These are phyloP conservation scores for Manacus vitellinus DNA, from an alignment of 2,113 vertebrate genomes.

Conservation along the genomic window DNA sequence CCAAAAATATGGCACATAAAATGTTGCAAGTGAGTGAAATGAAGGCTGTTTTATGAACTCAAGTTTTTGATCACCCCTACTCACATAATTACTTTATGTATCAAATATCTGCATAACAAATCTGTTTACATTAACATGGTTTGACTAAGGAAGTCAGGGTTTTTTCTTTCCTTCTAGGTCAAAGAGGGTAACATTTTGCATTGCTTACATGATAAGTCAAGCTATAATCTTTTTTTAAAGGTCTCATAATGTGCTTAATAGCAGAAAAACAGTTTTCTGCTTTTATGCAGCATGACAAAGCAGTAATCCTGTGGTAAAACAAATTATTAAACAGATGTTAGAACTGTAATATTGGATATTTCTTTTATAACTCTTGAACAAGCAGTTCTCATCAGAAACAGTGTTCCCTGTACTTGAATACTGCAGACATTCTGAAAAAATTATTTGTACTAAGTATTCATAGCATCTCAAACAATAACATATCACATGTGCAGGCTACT, in stretches of 20 bases:
- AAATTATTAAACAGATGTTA: neutral
- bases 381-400: neutral
- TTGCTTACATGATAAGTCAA: neutral
- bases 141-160: neutral
- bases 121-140: neutral
- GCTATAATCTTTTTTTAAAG: neutral
- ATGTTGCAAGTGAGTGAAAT: neutral
- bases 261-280: neutral
- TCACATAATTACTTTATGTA: neutral
- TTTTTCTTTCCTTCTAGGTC: neutral
- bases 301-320: conserved; percentile 37
- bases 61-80: neutral
- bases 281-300: conserved; percentile 6
- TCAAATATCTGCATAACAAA: neutral
- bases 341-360: neutral
- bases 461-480: neutral
- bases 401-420: neutral
- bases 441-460: neutral
- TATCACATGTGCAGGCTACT: neutral
- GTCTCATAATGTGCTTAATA: neutral
- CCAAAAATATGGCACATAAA: neutral
- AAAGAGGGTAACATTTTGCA: neutral
- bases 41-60: neutral
- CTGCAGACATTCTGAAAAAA: neutral
- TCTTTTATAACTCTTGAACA: neutral